These are phyloP conservation scores for Phylloscopus trochilus DNA, from an alignment of 2,113 vertebrate genomes.

Conservation along the genomic window DNA sequence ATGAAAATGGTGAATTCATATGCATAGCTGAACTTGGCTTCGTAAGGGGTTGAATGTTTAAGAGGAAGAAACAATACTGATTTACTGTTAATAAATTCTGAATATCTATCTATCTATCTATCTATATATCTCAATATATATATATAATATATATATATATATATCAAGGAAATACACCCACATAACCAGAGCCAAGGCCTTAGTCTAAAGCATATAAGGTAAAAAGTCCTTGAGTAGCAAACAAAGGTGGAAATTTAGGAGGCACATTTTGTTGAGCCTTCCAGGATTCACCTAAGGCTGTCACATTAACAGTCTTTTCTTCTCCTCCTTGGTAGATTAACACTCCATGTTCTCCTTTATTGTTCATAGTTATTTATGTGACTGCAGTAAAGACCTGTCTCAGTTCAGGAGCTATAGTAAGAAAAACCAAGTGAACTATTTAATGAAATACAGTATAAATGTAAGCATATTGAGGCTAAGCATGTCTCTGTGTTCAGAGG, in stretches of 20 bases:
- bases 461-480: not conserved
- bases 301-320: not conserved
- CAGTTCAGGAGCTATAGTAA: not conserved
- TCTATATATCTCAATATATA: too few relatives aligned
- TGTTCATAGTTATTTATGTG: not conserved
- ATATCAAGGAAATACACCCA: not conserved
- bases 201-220: not conserved
- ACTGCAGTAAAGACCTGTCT: not conserved
- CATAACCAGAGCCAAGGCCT: not conserved
- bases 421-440: not conserved
- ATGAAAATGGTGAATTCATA: conserved; percentile 29
- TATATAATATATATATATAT: too few relatives aligned
- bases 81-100: not conserved
- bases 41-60: not conserved
- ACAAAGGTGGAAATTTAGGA: not conserved
- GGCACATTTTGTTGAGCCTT: not conserved
- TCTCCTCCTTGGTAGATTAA: not conserved
- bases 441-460: not conserved
- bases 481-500: not conserved
- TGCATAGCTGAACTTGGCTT: not conserved
- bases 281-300: not conserved
- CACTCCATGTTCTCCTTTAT: not conserved
- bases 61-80: not conserved
- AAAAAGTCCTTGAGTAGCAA: not conserved
- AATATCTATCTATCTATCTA: not conserved